Evolutionary conservation across 2,797 vertebrate species (phyloP).

Genomic region (Sebastes trivittatus): DNA sequence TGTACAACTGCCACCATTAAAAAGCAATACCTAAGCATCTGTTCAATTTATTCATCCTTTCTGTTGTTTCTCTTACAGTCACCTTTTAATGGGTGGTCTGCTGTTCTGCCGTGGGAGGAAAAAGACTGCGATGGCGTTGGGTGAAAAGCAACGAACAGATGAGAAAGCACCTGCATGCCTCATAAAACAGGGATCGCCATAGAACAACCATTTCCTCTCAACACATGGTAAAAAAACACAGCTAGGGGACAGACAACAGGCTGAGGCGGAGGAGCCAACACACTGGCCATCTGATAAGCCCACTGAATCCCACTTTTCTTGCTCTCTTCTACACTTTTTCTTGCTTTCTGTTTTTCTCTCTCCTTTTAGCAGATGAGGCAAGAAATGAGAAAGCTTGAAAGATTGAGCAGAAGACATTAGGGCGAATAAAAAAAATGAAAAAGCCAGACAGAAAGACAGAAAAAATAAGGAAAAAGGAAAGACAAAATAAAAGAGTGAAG

Average conservation of each 20-base stretch:
- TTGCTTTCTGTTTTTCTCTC: slow-evolving; percentile 14
- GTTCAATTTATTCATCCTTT: slow-evolving; percentile 67
- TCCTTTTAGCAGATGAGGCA: background rate
- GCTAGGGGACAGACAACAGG: slow-evolving; percentile 74
- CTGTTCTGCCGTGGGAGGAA: slow-evolving; percentile 55
- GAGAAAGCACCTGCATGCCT: slow-evolving; percentile 76
- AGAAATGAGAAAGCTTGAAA: slow-evolving; percentile 6
- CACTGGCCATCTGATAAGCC: slow-evolving; percentile 75
- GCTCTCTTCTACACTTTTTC: background rate
- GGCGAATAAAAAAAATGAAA: background rate
- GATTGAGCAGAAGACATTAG: slow-evolving; percentile 10
- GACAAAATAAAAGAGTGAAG: slow-evolving; percentile 32
- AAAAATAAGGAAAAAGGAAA: slow-evolving; percentile 10
- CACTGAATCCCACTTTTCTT: slow-evolving; percentile 55
- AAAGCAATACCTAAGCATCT: slow-evolving; percentile 51
- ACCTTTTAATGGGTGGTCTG: slow-evolving; percentile 64
- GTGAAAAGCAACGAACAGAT: slow-evolving; percentile 70
- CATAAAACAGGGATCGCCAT: slow-evolving; percentile 78
- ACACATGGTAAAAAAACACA: slow-evolving; percentile 67
- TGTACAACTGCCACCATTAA: slow-evolving; percentile 9
- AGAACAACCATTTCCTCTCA: slow-evolving; percentile 73
- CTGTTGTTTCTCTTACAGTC: slow-evolving; percentile 50
- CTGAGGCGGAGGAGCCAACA: slow-evolving; percentile 62
- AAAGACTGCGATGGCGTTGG: slow-evolving; percentile 30
- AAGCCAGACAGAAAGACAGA: background rate